Evolutionary conservation across 2,113 vertebrate species (phyloP).

Genomic region (Corythornis vintsioides): DNA sequence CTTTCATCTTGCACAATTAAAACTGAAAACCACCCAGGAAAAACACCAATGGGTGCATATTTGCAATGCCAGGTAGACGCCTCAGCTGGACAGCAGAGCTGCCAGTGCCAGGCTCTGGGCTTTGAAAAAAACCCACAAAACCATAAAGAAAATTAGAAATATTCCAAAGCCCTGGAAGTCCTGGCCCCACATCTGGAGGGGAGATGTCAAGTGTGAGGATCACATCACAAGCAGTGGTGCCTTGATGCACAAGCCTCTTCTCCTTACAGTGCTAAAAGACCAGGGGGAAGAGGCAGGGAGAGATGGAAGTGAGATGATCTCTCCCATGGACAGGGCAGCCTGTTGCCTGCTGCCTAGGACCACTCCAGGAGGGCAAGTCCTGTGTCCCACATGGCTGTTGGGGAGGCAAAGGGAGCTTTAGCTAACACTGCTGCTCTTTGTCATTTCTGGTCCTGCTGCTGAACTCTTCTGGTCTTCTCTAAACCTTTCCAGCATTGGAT

Average conservation of each 20-base stretch:
- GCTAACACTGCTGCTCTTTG: background rate
- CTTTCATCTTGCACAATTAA: constrained; percentile 26
- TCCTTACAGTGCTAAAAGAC: background rate
- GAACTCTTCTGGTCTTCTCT: background rate
- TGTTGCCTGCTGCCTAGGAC: background rate
- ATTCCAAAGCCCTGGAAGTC: background rate
- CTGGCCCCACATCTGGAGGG: background rate
- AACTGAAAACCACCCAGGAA: background rate
- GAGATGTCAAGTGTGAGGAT: background rate
- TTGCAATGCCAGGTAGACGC: constrained; percentile 32
- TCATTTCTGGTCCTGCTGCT: background rate
- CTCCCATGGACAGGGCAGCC: background rate
- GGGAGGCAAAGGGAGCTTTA: background rate
- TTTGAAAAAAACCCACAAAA: background rate
- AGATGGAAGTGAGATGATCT: background rate
- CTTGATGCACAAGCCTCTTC: background rate
- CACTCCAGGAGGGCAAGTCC: background rate
- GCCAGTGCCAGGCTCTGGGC: background rate
- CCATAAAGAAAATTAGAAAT: background rate
- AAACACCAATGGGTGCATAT: background rate
- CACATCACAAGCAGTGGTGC: fast-evolving
- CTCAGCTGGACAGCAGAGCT: background rate
- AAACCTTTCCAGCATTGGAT: background rate
- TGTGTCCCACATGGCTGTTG: fast-evolving
- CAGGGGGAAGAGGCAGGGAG: background rate